A percentile compares a stretch with the other conserved stretches of the same genome.
Evolutionary conservation across 2,888 invertebrate species (phyloP).

Genomic region (Acronicta alni): DNA sequence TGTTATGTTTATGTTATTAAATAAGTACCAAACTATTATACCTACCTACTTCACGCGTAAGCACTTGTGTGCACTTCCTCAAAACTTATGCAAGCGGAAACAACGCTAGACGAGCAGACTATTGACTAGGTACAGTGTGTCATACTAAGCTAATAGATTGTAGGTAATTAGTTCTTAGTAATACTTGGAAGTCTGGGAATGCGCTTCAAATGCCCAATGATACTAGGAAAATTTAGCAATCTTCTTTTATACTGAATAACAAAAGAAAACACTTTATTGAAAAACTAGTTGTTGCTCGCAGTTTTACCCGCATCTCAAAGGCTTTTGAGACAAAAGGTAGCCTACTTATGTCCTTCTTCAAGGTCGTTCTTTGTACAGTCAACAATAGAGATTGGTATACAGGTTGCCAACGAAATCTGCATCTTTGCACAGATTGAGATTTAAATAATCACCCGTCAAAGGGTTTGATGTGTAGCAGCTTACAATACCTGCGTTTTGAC

Average conservation of each 20-base stretch:
- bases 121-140: not conserved
- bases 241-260: not conserved
- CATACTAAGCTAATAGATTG: constrained; percentile 1
- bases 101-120: constrained; percentile 8
- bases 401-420: too few relatives aligned
- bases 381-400: too few relatives aligned
- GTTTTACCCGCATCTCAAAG: too few relatives aligned
- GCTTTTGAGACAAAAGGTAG: too few relatives aligned
- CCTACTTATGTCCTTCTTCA: too few relatives aligned
- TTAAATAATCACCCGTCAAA: too few relatives aligned
- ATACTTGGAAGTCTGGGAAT: not conserved
- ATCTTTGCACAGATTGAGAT: too few relatives aligned
- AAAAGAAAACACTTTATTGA: not conserved
- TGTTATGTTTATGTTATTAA: too few relatives aligned
- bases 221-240: constrained; percentile 19
- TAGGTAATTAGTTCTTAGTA: not conserved
- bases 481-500: too few relatives aligned
- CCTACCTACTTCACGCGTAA: not conserved
- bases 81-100: not conserved
- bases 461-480: too few relatives aligned
- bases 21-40: not conserved
- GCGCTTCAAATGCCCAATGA: not conserved
- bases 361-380: too few relatives aligned
- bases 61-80: not conserved
- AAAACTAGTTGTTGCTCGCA: too few relatives aligned